phyloP scores from a whole-genome alignment of 2,797 vertebrate species.

The Leptatherina wallacei region DNA sequence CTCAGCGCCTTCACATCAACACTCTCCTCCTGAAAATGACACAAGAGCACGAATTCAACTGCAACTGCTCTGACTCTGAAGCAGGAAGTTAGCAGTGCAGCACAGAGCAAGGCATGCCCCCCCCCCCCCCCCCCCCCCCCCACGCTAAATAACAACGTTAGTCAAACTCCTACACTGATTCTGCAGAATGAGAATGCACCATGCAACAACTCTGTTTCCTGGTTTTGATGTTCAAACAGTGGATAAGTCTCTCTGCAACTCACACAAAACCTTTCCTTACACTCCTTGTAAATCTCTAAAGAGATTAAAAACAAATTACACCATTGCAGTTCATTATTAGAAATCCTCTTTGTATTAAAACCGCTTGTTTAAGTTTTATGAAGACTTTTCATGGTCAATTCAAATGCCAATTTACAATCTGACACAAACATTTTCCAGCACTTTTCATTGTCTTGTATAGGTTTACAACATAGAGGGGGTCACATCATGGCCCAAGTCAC shows the following conservation, averaged over 20 bases:
- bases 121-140: slow-evolving; percentile 29
- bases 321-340: neutral
- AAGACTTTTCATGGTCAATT: no score
- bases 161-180: slow-evolving; percentile 28
- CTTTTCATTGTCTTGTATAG: neutral
- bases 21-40: slow-evolving; percentile 75
- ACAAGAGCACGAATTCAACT: slow-evolving; percentile 32
- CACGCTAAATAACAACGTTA: neutral
- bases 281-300: neutral
- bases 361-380: neutral
- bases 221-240: slow-evolving; percentile 39
- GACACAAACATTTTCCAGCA: neutral
- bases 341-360: neutral
- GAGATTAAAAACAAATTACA: neutral
- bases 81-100: slow-evolving; percentile 71
- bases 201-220: slow-evolving; percentile 64
- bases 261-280: neutral
- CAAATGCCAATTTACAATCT: neutral
- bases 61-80: slow-evolving; percentile 34
- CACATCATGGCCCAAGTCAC: neutral
- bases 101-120: slow-evolving; percentile 46
- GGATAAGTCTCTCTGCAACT: slow-evolving; percentile 20
- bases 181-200: slow-evolving; percentile 35
- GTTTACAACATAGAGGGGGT: neutral
- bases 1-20: slow-evolving; percentile 82